Conservation (phyloP, 2,797 vertebrate species). For the Crenuchus spilurus region DNA sequence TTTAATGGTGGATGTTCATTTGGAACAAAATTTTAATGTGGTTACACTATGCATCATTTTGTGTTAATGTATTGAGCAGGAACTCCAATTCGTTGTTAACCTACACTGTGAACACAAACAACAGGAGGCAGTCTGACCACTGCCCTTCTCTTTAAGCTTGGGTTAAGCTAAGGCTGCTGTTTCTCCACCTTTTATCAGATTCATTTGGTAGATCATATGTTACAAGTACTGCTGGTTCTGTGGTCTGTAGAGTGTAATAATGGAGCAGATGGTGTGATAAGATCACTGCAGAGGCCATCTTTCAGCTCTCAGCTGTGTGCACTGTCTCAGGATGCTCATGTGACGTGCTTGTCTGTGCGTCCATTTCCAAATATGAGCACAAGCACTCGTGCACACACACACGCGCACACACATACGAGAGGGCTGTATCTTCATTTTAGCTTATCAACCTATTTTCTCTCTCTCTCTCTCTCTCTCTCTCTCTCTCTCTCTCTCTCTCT, state of each 20-base stretch:
- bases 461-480: not conserved
- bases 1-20: too few relatives aligned
- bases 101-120: too few relatives aligned
- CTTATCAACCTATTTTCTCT: not conserved
- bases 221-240: slow-evolving; percentile 2
- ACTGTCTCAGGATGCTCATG: slow-evolving; percentile 46
- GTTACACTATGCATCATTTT: too few relatives aligned
- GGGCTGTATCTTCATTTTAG: slow-evolving; percentile 22
- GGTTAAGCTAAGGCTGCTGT: not conserved
- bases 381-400: slow-evolving; percentile 16
- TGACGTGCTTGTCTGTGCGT: slow-evolving; percentile 30
- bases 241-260: slow-evolving; percentile 23
- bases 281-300: slow-evolving; percentile 38
- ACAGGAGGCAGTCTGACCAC: too few relatives aligned
- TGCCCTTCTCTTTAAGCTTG: too few relatives aligned
- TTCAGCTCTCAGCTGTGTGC: slow-evolving; percentile 35
- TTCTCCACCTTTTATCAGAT: slow-evolving; percentile 12
- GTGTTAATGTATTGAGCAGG: too few relatives aligned
- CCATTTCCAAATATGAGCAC: slow-evolving; percentile 46
- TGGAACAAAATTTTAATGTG: too few relatives aligned
- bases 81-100: too few relatives aligned
- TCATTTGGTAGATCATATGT: not conserved
- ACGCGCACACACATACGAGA: slow-evolving; percentile 29
- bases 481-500: not conserved
- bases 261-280: slow-evolving; percentile 53